Conservation (phyloP, 2,888 invertebrate species). For the Escarpia spicata region DNA sequence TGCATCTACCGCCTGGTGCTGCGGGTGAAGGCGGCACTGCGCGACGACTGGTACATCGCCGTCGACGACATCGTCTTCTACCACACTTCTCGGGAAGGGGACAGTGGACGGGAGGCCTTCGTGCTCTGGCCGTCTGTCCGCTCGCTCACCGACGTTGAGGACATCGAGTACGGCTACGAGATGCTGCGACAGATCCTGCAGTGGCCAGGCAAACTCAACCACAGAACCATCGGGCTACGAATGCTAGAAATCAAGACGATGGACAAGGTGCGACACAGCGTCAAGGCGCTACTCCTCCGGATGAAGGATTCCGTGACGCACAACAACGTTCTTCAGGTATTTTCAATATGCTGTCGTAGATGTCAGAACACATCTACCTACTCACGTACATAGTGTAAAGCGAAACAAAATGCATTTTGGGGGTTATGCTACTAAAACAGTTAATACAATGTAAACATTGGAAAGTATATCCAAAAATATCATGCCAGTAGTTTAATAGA, state of each 20-base stretch:
- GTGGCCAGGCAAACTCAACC: constrained; percentile 55
- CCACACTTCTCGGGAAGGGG: neutral
- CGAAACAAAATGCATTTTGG: no score
- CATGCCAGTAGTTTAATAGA: no score
- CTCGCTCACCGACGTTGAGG: constrained; percentile 30
- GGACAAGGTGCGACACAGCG: neutral
- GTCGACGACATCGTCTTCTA: constrained; percentile 53
- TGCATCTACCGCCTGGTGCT: neutral
- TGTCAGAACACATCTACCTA: neutral
- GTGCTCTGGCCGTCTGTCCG: constrained; percentile 28
- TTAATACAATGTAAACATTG: no score
- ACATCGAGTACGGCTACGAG: constrained; percentile 32
- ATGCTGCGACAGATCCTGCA: constrained; percentile 43
- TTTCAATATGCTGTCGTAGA: neutral
- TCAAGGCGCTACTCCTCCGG: constrained; percentile 37
- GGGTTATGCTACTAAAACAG: no score
- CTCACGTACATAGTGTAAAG: no score
- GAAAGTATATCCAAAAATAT: no score
- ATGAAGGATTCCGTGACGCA: constrained; percentile 52
- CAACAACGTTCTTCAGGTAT: constrained; percentile 43
- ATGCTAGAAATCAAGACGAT: constrained; percentile 25
- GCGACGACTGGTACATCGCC: constrained; percentile 42
- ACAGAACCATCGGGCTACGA: constrained; percentile 46
- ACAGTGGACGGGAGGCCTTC: neutral
- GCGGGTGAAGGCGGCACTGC: neutral